Conservation (phyloP, 1,140 invertebrate species). For the Drosophila kepulauana region DNA sequence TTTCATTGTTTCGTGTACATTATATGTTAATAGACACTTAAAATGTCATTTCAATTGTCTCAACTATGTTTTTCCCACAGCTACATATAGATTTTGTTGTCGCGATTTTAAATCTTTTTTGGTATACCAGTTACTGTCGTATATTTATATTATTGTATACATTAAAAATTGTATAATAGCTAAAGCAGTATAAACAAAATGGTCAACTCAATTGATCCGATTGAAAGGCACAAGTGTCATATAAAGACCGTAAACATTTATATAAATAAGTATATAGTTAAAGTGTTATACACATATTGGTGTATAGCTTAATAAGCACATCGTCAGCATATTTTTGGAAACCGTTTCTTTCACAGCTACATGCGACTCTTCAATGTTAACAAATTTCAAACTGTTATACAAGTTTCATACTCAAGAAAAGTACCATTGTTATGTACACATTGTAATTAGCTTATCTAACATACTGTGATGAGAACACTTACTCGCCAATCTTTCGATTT, state of each 20-base stretch:
- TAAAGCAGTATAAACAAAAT: constrained; percentile 17
- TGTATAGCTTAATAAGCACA: background rate
- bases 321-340: background rate
- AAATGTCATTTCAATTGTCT: constrained; percentile 12
- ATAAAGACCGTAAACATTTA: constrained; percentile 7
- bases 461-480: background rate
- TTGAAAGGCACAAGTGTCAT: constrained; percentile 37
- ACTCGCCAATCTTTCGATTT: background rate
- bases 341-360: no score
- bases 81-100: background rate
- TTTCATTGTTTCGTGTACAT: background rate
- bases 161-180: constrained; percentile 15
- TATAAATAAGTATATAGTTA: background rate
- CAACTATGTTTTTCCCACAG: background rate
- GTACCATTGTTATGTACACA: background rate
- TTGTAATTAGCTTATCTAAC: background rate
- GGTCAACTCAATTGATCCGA: constrained; percentile 16
- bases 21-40: background rate
- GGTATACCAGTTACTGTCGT: constrained; percentile 2
- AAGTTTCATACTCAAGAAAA: background rate
- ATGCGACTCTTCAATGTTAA: no score
- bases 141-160: background rate
- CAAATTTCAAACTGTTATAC: background rate
- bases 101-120: background rate
- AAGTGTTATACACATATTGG: background rate